These are phyloP conservation scores for Peromyscus maniculatus DNA, from an alignment of 2,113 vertebrate species.

Conservation along the genomic window DNA sequence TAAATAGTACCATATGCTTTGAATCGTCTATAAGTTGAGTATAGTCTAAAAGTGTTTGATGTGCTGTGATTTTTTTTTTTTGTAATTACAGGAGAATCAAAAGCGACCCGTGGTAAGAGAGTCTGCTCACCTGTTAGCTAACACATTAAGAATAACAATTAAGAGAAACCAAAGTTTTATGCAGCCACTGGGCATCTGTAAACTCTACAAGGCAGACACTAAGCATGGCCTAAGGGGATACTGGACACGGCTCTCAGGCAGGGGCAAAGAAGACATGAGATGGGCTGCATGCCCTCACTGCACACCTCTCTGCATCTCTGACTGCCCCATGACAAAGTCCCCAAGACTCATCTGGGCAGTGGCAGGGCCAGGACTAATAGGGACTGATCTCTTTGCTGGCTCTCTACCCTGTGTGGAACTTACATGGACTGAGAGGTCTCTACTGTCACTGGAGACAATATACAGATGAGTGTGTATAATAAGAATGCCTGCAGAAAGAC, in stretches of 20 bases:
- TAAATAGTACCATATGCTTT: not conserved
- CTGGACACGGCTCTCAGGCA: not conserved
- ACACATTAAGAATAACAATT: not conserved
- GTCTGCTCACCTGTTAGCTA: not conserved
- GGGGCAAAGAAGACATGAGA: no score
- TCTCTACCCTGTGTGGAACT: not conserved
- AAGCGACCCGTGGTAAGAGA: not conserved
- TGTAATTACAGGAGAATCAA: not conserved
- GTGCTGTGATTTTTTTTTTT: not conserved
- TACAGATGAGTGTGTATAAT: no score
- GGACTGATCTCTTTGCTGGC: no score
- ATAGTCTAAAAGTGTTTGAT: not conserved
- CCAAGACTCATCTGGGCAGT: not conserved
- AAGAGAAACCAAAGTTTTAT: not conserved
- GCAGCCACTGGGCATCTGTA: not conserved
- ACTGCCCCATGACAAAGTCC: not conserved
- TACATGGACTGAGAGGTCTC: no score
- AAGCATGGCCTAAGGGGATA: no score
- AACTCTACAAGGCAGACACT: not conserved
- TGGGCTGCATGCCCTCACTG: no score
- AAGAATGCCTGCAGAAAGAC: not conserved
- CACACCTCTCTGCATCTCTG: accelerated
- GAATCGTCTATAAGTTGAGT: not conserved
- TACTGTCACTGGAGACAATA: accelerated
- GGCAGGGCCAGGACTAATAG: not conserved